Percentiles rank a stretch among this genome's conserved stretches.
Evolutionary conservation across 2,113 vertebrate species (phyloP).

Genomic region (Podarcis muralis): DNA sequence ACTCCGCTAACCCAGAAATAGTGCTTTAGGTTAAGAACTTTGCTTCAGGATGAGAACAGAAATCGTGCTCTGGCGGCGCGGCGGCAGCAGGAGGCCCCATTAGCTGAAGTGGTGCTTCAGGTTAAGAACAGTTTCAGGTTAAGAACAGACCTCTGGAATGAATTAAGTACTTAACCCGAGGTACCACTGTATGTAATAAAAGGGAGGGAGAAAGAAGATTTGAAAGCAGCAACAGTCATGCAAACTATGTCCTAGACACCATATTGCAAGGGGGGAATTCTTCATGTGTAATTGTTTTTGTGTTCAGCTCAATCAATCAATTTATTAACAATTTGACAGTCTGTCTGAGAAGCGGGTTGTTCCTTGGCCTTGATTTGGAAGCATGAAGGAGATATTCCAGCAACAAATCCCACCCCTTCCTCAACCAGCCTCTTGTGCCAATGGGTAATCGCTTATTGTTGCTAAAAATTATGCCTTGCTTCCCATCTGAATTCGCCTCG

Average conservation of each 20-base stretch:
- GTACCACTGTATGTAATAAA: neutral
- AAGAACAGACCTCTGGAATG: no score
- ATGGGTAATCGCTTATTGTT: conserved; percentile 3
- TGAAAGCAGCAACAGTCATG: neutral
- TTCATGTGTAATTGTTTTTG: conserved; percentile 19
- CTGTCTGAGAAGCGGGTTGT: neutral
- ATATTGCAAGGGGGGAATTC: neutral
- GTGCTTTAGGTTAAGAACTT: no score
- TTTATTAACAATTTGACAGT: conserved; percentile 31
- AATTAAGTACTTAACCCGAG: no score
- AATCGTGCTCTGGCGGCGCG: no score
- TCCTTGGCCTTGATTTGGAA: neutral
- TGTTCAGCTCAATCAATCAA: conserved; percentile 19
- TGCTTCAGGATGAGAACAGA: no score
- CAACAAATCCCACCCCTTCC: no score
- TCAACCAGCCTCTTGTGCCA: neutral
- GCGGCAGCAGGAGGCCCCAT: no score
- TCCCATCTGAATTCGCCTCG: neutral
- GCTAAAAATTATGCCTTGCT: neutral
- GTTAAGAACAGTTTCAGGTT: no score
- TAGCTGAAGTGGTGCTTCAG: no score
- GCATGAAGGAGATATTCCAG: neutral
- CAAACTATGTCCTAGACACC: neutral
- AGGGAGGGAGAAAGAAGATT: neutral
- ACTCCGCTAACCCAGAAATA: no score